These are phyloP conservation scores for Icerya purchasi DNA, from an alignment of 2,888 invertebrate genomes.

Conservation along the genomic window DNA sequence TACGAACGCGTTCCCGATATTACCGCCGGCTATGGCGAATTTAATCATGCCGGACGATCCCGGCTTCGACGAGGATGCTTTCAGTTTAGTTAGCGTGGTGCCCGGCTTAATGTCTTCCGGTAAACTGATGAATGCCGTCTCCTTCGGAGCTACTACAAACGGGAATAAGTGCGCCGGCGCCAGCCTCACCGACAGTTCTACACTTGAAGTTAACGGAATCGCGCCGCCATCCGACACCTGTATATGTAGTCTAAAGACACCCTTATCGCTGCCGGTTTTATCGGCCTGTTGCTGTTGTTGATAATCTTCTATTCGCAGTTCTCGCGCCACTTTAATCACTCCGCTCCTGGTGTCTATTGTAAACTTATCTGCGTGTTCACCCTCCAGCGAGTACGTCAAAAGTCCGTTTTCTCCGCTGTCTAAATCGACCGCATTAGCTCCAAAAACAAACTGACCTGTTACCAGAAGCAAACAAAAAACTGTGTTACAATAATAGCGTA, in stretches of 20 bases:
- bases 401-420: slow-evolving; percentile 64
- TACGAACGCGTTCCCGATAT: slow-evolving; percentile 63
- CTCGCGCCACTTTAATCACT: slow-evolving; percentile 57
- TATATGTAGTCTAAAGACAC: slow-evolving; percentile 43
- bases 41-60: slow-evolving; percentile 44
- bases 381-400: slow-evolving; percentile 49
- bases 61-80: slow-evolving; percentile 58
- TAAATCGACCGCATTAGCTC: slow-evolving; percentile 63
- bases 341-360: slow-evolving; percentile 59
- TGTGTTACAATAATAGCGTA: background rate
- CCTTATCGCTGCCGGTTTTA: slow-evolving; percentile 15
- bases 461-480: slow-evolving; percentile 9
- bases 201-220: slow-evolving; percentile 43
- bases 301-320: slow-evolving; percentile 31
- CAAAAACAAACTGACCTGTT: slow-evolving; percentile 59
- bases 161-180: slow-evolving; percentile 62
- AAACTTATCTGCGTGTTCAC: slow-evolving; percentile 57
- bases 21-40: slow-evolving; percentile 83
- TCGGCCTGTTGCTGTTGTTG: too few relatives aligned
- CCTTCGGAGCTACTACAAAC: slow-evolving; percentile 44
- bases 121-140: slow-evolving; percentile 51
- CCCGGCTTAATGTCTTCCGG: slow-evolving; percentile 61
- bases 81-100: slow-evolving; percentile 49
- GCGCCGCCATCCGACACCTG: slow-evolving; percentile 61
- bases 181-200: slow-evolving; percentile 53